Conservation (phyloP, 2,113 vertebrate genomes). For the Fulica atra region DNA sequence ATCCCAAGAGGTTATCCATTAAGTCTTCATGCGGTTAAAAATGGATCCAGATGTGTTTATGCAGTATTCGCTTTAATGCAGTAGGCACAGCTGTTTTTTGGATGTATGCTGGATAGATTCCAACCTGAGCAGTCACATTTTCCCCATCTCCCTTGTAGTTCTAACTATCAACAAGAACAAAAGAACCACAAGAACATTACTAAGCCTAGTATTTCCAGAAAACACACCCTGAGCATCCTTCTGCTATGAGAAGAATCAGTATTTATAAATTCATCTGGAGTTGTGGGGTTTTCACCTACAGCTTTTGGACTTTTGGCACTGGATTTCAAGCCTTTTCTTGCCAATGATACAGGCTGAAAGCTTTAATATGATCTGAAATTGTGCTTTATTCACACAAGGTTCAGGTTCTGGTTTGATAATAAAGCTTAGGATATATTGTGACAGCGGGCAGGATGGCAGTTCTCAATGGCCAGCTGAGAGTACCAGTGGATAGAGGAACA, state of each 20-base stretch:
- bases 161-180: conserved; percentile 7
- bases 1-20: neutral
- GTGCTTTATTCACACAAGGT: neutral
- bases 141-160: neutral
- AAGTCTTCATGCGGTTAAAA: conserved; percentile 40
- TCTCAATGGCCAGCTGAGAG: neutral
- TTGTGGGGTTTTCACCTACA: neutral
- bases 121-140: conserved; percentile 1
- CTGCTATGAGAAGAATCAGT: neutral
- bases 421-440: neutral
- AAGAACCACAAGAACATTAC: neutral
- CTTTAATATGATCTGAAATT: neutral
- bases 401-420: neutral
- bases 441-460: neutral
- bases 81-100: conserved; percentile 42
- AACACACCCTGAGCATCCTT: neutral
- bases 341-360: neutral
- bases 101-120: conserved; percentile 26
- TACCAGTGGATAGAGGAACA: neutral
- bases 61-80: neutral
- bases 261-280: neutral
- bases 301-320: neutral
- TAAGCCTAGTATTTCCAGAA: neutral
- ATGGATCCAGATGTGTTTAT: conserved; percentile 40
- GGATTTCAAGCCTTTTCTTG: neutral